Percentiles rank a stretch among this genome's conserved stretches.
phyloP scores from a whole-genome alignment of 2,113 vertebrate genomes.

The Noctilio leporinus region DNA sequence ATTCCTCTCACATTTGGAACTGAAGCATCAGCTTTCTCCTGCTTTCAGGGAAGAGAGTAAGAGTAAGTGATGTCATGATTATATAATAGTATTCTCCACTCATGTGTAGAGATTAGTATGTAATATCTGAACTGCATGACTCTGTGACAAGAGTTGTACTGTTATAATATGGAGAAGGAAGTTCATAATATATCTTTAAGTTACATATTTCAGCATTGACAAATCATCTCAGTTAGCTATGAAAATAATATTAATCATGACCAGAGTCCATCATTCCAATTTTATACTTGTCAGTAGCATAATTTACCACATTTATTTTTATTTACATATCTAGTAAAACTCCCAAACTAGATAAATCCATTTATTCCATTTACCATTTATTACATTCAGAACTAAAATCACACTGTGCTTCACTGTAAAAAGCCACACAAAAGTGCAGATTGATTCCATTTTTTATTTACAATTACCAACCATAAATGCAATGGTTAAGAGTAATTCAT shows the following conservation, averaged over 20 bases:
- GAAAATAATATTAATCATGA: neutral
- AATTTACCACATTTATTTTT: neutral
- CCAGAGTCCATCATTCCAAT: neutral
- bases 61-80: neutral
- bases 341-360: neutral
- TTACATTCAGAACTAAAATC: conserved; percentile 17
- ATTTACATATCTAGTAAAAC: neutral
- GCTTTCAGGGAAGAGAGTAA: neutral
- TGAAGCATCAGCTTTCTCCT: neutral
- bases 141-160: neutral
- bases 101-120: neutral
- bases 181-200: neutral
- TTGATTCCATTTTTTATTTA: conserved; percentile 9
- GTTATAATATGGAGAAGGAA: neutral
- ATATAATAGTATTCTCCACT: neutral
- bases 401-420: neutral
- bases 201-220: neutral
- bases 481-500: neutral
- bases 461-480: neutral
- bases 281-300: neutral
- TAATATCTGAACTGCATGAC: neutral
- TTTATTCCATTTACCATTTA: neutral
- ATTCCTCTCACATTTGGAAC: neutral
- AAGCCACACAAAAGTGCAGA: neutral
- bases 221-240: neutral